Base-by-base conservation (phyloP, 2,888 invertebrate species). In the Agrotis segetum region DNA sequence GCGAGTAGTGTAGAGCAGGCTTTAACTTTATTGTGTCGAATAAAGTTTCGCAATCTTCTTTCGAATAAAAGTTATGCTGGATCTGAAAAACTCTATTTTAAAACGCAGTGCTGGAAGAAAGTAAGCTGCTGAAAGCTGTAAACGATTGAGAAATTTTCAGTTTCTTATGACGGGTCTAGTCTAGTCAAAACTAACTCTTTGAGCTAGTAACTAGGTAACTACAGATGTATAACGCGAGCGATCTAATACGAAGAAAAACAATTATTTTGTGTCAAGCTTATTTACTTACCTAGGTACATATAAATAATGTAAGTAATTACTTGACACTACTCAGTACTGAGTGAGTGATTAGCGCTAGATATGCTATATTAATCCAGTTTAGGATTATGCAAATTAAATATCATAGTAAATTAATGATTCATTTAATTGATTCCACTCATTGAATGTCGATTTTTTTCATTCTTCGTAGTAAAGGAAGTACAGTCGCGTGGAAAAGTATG, bases 321-420 rank as follows among this genome's bases (percentile, higher is more conserved):
- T 59, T 68, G 19, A 61, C 56, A 66, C 29, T 52, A 29, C n/a
- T n/a, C n/a, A 0, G 29, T 34, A 40, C 40, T 65, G n/a, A 65
- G 52, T 74, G 21, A 65, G 47, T 69, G 63, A 61, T 67, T 59
- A 50, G 14, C 17, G n/a, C n/a, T 64, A 66, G 53, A 17, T 74
- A 79, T 61, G 58, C 17, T 50, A 34, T 4, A 55, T 34, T 52
- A 19, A 34, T 24, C 53, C 55, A 40, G 1, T 56, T 52, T 49
- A 29, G 21, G 55, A 52, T 50, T 64, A 75, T 58, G 81, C 46
- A 44, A 68, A 67, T 64, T 6, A 56, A 60, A 67, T 60, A 64
- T 53, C 50, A 53, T n/a, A 64, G 55, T 29, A 44, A 21, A 53
- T 62, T 49, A 55, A 29, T 80, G 60, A 76, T 81, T 76, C 56